Percentiles rank a stretch among this genome's conserved stretches.
Conservation (phyloP, 2,797 vertebrate genomes). For the Passerculus sandwichensis region DNA sequence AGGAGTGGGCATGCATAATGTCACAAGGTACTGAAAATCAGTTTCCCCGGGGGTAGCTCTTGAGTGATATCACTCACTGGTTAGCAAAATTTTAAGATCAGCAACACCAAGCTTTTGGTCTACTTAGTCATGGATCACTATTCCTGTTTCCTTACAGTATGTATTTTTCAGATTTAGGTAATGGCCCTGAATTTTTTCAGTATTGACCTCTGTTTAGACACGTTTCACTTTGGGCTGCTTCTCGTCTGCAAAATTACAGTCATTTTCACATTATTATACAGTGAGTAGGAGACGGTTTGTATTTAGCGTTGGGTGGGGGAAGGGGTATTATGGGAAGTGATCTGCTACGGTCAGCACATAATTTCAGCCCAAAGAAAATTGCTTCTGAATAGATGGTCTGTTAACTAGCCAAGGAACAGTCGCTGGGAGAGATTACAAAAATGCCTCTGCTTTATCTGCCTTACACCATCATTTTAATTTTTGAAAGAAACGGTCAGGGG, state of each 20-base stretch:
- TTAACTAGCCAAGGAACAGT: slow-evolving; percentile 78
- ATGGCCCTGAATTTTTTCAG: slow-evolving; percentile 79
- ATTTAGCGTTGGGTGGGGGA: slow-evolving; percentile 78
- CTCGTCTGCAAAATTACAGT: slow-evolving; percentile 81
- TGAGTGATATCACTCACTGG: background rate
- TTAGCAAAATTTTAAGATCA: slow-evolving; percentile 36
- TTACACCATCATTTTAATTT: slow-evolving; percentile 65
- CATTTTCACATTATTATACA: slow-evolving; percentile 82
- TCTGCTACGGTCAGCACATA: slow-evolving; percentile 82
- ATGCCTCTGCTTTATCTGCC: slow-evolving; percentile 72
- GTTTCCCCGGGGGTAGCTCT: background rate
- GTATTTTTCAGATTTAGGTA: slow-evolving; percentile 82
- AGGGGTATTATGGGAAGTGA: slow-evolving; percentile 79
- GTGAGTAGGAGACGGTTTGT: slow-evolving; percentile 79
- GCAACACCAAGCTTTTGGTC: background rate
- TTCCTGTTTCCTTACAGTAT: slow-evolving; percentile 72
- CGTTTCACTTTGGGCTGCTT: slow-evolving; percentile 79
- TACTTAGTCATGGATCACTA: slow-evolving; percentile 56
- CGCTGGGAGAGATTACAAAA: slow-evolving; percentile 72
- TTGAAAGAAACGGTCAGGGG: slow-evolving; percentile 37
- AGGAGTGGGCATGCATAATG: background rate
- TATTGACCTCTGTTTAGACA: slow-evolving; percentile 82
- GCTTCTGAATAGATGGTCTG: slow-evolving; percentile 81
- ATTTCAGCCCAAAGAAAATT: slow-evolving; percentile 82
- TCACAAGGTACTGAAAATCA: background rate